Base-by-base conservation (phyloP, 1,140 invertebrate genomes). In the Formica selysi region DNA sequence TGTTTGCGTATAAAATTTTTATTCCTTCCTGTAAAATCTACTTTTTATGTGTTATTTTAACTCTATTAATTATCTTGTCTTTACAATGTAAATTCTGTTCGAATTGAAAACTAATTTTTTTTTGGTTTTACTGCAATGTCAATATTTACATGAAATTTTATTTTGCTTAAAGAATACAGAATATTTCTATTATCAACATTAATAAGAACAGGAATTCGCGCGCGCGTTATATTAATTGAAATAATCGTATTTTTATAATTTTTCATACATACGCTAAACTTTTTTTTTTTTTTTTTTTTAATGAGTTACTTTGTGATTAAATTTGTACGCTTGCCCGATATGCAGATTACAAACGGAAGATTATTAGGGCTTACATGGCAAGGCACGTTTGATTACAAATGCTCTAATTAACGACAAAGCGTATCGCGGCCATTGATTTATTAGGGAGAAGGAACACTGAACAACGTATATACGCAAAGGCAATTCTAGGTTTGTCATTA, bases 351-450 rank as follows among this genome's bases (percentile, higher is more conserved):
- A 73, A 73, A 61, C 68, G 38, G 79, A 83, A 83, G 79, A 83
- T 83, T 73, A 83, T 83, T 83, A 73, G 79, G 74, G 79, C 68
- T 83, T 83, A 83, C 79, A 59, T 61, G 68, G 68, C 68, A 74
- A 44, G 68, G 41, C 16, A 74, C 54, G 38, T 74, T 83, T 83
- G 79, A 83, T 73, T 83, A 83, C 68, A 74, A 83, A 83, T 83
- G 79, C 79, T 83, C 68, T 83, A 83, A 83, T 83, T 83, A 74
- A 83, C 79, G 79, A 83, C 79, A 83, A 83, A 83, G 79, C 68
- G 38, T 74, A 74, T 74, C 38, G 79, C 29, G 38, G 54, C 41
- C 68, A 83, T 74, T 83, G 79, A 83, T 83, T 83, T 83, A 83
- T 83, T 83, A 83, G 79, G 32, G 54, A 73, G 68, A 83, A 83